These are phyloP conservation scores for Kryptolebias ocellatus DNA, from an alignment of 2,797 vertebrate species.

Conservation along the genomic window DNA sequence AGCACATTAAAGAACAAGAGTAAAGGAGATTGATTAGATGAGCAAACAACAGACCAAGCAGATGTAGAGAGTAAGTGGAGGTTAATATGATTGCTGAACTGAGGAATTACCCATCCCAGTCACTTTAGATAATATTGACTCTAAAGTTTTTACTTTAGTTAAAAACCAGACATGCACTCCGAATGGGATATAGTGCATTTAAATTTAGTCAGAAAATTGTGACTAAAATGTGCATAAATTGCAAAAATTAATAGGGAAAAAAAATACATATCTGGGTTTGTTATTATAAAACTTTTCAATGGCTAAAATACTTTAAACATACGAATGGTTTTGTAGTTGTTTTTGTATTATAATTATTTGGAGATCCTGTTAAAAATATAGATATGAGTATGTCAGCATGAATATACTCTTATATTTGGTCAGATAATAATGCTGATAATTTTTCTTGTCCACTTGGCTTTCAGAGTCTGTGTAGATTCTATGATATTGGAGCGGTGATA, in stretches of 20 bases:
- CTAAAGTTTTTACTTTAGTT: slow-evolving; percentile 69
- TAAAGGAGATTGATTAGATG: slow-evolving; percentile 79
- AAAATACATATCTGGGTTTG: background rate
- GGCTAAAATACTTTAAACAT: background rate
- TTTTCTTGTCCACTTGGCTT: slow-evolving; percentile 26
- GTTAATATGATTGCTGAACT: slow-evolving; percentile 76
- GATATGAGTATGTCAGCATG: background rate
- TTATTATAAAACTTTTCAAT: background rate
- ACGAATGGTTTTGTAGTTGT: background rate
- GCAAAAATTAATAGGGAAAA: too few species aligned
- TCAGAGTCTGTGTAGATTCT: slow-evolving; percentile 57
- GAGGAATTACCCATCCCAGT: slow-evolving; percentile 68
- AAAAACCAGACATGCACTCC: slow-evolving; percentile 61
- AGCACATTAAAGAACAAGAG: slow-evolving; percentile 79
- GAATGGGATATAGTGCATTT: slow-evolving; percentile 21
- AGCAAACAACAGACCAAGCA: slow-evolving; percentile 74
- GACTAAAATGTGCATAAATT: too few species aligned
- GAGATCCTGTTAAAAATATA: slow-evolving; percentile 12
- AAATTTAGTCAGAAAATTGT: background rate
- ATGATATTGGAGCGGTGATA: slow-evolving; percentile 80
- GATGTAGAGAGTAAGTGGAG: slow-evolving; percentile 71
- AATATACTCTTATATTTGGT: slow-evolving; percentile 22
- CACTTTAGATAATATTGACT: slow-evolving; percentile 70
- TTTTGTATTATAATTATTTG: background rate
- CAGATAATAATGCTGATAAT: slow-evolving; percentile 41